These are phyloP conservation scores for Carcinoscorpius rotundicauda DNA, from an alignment of 1,140 invertebrate species.

Conservation along the genomic window DNA sequence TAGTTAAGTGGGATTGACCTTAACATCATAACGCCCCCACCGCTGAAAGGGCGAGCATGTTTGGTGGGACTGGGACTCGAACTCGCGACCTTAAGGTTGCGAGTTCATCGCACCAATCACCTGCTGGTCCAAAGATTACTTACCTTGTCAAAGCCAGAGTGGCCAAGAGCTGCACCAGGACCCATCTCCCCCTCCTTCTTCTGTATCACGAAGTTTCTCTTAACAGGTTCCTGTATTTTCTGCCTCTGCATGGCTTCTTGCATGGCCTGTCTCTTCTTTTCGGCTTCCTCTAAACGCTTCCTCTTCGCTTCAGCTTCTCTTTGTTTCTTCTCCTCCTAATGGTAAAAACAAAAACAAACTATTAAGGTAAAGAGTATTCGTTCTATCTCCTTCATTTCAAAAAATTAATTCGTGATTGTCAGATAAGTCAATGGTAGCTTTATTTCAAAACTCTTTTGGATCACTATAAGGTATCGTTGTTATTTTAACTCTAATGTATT, in stretches of 20 bases:
- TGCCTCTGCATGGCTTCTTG: constrained; percentile 24
- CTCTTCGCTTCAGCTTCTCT: constrained; percentile 66
- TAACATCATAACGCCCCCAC: too few species aligned
- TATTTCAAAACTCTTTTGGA: background rate
- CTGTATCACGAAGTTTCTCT: constrained; percentile 82
- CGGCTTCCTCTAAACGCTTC: constrained; percentile 80
- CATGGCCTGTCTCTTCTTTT: constrained; percentile 69
- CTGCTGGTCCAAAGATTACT: background rate
- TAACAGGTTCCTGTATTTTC: constrained; percentile 29
- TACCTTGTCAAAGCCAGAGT: constrained; percentile 25
- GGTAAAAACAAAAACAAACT: background rate
- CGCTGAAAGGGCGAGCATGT: too few species aligned
- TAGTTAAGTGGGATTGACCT: too few species aligned
- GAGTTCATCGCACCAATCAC: too few species aligned
- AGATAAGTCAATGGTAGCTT: background rate
- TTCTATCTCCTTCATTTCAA: background rate
- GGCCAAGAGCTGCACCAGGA: constrained; percentile 20
- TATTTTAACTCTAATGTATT: background rate
- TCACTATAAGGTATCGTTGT: background rate
- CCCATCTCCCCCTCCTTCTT: constrained; percentile 59
- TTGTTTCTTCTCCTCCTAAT: constrained; percentile 27
- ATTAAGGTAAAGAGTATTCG: background rate
- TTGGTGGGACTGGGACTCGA: too few species aligned
- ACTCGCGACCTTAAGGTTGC: too few species aligned
- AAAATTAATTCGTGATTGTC: background rate